These are phyloP conservation scores for Sigmodon hispidus DNA, from an alignment of 2,113 vertebrate species.

Conservation along the genomic window DNA sequence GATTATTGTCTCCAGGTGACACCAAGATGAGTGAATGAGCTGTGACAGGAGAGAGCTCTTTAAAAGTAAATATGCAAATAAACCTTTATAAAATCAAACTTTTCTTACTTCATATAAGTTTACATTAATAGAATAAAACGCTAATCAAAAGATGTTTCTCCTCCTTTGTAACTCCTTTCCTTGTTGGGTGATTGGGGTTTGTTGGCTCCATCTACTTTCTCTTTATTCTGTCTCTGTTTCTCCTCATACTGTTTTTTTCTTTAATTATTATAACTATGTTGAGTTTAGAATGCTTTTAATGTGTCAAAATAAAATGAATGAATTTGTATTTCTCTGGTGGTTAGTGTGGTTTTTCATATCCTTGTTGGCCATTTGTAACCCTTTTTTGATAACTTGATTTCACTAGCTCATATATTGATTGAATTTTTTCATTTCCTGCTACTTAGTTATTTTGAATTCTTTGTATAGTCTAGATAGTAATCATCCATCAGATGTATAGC, in stretches of 20 bases:
- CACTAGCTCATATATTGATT: neutral
- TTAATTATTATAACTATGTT: neutral
- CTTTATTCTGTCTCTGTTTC: neutral
- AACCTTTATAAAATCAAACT: slow-evolving; percentile 24
- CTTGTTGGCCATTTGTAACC: neutral
- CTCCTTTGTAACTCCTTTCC: neutral
- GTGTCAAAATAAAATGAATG: slow-evolving; percentile 38
- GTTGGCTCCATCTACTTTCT: neutral
- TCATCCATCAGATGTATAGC: neutral
- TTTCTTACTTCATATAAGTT: slow-evolving; percentile 27
- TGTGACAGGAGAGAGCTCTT: neutral
- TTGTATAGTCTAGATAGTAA: neutral
- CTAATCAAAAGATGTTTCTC: neutral
- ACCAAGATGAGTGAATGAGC: neutral
- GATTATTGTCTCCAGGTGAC: neutral
- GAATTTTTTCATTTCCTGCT: neutral
- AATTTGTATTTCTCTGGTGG: neutral
- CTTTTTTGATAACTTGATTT: neutral
- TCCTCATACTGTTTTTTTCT: slow-evolving; percentile 8
- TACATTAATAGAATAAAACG: neutral
- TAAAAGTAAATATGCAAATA: slow-evolving; percentile 56
- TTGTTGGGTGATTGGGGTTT: neutral
- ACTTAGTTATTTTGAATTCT: neutral
- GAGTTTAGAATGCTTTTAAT: neutral
- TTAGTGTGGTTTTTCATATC: neutral